phyloP scores from a whole-genome alignment of 1,140 invertebrate species.

The Augochlora pura region DNA sequence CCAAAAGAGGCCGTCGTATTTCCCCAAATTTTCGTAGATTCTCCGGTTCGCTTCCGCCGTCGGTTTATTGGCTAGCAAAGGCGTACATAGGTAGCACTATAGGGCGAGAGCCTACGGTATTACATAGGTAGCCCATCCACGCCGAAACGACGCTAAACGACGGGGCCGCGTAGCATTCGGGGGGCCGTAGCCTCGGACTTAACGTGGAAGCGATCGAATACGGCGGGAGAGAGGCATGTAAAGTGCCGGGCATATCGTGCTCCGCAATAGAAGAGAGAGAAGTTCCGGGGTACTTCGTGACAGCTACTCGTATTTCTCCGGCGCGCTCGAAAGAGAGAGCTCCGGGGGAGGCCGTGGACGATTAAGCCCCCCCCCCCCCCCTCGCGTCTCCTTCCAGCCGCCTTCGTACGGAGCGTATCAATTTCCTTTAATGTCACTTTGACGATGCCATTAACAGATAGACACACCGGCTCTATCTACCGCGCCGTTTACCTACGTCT shows the following conservation, averaged over 20 bases:
- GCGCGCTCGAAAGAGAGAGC: slow-evolving; percentile 40
- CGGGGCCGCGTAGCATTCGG: slow-evolving; percentile 33
- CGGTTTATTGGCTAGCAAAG: too few relatives aligned
- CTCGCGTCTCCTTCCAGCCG: slow-evolving; percentile 13
- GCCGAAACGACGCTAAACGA: neutral
- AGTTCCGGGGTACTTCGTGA: slow-evolving; percentile 33
- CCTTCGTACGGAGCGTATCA: slow-evolving; percentile 32
- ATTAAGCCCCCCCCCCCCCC: too few relatives aligned
- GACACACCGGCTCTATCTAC: slow-evolving; percentile 30
- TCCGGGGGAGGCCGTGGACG: slow-evolving; percentile 40
- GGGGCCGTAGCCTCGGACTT: slow-evolving; percentile 13
- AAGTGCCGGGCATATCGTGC: slow-evolving; percentile 38
- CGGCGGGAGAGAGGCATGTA: slow-evolving; percentile 38
- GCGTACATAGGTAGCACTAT: too few relatives aligned
- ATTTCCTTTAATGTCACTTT: slow-evolving; percentile 57
- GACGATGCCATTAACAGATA: slow-evolving; percentile 50
- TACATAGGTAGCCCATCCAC: too few relatives aligned
- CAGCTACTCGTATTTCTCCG: slow-evolving; percentile 43
- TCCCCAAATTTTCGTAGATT: too few relatives aligned
- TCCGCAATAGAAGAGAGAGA: slow-evolving; percentile 35
- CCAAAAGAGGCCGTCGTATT: too few relatives aligned
- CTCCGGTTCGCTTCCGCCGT: too few relatives aligned
- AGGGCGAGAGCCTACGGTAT: too few relatives aligned
- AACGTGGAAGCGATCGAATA: slow-evolving; percentile 48
- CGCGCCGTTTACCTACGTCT: slow-evolving; percentile 36